phyloP scores from a whole-genome alignment of 2,888 invertebrate species.

The Thumatha senex region DNA sequence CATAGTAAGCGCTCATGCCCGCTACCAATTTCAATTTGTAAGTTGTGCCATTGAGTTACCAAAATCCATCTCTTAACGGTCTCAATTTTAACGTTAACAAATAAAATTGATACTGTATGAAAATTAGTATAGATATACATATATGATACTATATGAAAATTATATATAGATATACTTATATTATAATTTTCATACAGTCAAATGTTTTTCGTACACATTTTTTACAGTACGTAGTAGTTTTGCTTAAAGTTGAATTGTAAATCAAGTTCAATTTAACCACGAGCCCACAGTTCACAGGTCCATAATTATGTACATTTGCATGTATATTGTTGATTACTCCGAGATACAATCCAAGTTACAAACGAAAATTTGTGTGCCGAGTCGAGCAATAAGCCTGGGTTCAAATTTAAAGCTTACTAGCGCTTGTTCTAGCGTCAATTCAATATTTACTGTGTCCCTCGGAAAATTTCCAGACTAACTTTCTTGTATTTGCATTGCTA shows the following conservation, averaged over 20 bases:
- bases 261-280: background rate
- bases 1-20: no score
- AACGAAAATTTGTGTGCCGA: conserved; percentile 46
- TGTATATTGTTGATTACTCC: conserved; percentile 13
- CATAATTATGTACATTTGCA: background rate
- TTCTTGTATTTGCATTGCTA: conserved; percentile 27
- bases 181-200: no score
- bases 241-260: conserved; percentile 32
- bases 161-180: no score
- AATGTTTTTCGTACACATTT: no score
- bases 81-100: no score
- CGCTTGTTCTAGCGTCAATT: conserved; percentile 32
- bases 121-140: no score
- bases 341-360: conserved; percentile 40
- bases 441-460: conserved; percentile 26
- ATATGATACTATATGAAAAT: no score
- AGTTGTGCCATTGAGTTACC: no score
- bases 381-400: conserved; percentile 47
- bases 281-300: background rate
- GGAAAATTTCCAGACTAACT: conserved; percentile 24
- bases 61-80: no score
- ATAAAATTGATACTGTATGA: no score
- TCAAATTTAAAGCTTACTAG: conserved; percentile 28
- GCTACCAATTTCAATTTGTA: no score
- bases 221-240: no score